These are phyloP conservation scores for Reinhardtius hippoglossoides DNA, from an alignment of 2,113 vertebrate genomes.

Conservation along the genomic window DNA sequence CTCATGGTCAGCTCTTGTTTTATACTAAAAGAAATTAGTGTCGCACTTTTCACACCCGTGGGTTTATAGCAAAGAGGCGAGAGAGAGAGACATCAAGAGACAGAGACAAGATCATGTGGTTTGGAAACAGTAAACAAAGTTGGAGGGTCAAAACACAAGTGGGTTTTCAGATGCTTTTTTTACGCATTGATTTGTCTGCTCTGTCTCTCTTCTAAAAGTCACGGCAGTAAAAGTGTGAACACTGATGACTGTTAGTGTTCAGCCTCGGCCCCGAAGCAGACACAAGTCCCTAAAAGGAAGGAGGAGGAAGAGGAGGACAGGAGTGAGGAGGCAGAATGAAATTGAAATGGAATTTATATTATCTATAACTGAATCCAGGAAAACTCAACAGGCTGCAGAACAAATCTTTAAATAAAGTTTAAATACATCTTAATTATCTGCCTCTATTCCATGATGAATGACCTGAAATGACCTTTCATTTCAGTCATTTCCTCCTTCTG, in stretches of 20 bases:
- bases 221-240: constrained; percentile 7
- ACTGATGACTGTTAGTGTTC: constrained; percentile 18
- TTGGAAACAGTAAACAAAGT: not conserved
- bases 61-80: not conserved
- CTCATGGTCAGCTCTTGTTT: constrained; percentile 3
- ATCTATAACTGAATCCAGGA: constrained; percentile 32
- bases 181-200: not conserved
- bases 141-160: not conserved
- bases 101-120: not conserved
- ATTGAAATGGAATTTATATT: constrained; percentile 43
- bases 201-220: not conserved
- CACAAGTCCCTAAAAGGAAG: constrained; percentile 63
- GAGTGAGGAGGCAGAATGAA: constrained; percentile 29
- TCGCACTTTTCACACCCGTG: constrained; percentile 3
- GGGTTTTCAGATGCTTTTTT: not conserved
- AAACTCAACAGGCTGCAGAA: constrained; percentile 29
- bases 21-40: not conserved
- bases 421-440: constrained; percentile 14
- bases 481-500: too few relatives aligned
- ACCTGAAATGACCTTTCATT: not conserved
- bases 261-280: constrained; percentile 14
- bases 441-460: not conserved
- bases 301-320: constrained; percentile 19
- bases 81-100: not conserved
- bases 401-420: not conserved